phyloP scores from a whole-genome alignment of 1,140 invertebrate genomes.

The Procambarus clarkii region DNA sequence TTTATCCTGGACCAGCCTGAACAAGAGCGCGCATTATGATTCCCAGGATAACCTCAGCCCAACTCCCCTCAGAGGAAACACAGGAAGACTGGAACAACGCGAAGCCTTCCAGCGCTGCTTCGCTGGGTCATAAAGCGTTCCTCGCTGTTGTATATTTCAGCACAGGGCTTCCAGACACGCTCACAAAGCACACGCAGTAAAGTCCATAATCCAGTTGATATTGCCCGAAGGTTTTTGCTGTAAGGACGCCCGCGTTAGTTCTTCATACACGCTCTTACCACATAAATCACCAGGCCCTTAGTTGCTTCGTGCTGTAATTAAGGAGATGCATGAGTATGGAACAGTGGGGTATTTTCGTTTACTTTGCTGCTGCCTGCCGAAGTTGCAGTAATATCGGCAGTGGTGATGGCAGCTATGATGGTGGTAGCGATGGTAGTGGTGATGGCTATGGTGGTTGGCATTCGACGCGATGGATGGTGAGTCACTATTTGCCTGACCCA shows the following conservation, averaged over 20 bases:
- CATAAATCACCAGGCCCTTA: neutral
- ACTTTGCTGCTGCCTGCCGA: conserved; percentile 28
- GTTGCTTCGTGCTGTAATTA: conserved; percentile 6
- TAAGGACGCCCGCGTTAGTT: neutral
- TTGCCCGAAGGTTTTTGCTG: neutral
- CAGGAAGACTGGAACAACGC: neutral
- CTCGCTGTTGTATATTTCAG: conserved; percentile 1
- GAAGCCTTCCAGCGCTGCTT: neutral
- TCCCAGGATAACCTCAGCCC: neutral
- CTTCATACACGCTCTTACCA: neutral
- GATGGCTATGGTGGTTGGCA: too few species aligned
- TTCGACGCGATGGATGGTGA: too few species aligned
- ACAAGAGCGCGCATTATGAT: neutral
- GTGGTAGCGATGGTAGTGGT: neutral
- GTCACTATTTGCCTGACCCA: neutral
- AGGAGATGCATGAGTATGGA: neutral
- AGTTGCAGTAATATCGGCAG: neutral
- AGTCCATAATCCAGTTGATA: conserved; percentile 5
- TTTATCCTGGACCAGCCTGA: neutral
- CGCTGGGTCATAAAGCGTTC: neutral
- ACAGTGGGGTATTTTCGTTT: neutral
- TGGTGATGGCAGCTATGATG: conserved; percentile 8
- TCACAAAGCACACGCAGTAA: conserved; percentile 12
- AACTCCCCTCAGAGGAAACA: neutral
- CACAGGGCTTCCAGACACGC: neutral